A percentile compares a stretch with the other conserved stretches of the same genome.
phyloP scores from a whole-genome alignment of 2,797 vertebrate genomes.

The Pelochelys cantorii region DNA sequence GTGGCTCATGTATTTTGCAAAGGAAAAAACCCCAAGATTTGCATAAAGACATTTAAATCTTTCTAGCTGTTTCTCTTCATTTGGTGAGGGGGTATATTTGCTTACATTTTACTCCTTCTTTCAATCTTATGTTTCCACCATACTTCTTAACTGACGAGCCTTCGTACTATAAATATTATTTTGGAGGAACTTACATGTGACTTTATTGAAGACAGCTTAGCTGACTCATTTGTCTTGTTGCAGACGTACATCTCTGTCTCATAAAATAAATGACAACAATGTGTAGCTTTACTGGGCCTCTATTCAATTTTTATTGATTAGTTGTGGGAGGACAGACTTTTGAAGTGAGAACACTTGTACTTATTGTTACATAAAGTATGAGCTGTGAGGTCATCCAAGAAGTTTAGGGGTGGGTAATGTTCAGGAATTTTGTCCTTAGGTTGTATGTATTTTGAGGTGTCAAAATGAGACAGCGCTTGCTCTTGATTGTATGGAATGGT shows the following conservation, averaged over 20 bases:
- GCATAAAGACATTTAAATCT: not conserved
- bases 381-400: not conserved
- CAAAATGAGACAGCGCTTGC: not conserved
- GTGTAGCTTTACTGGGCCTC: not conserved
- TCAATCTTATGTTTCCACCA: not conserved
- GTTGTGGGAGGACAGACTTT: not conserved
- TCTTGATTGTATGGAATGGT: not conserved
- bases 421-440: not conserved
- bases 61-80: not conserved
- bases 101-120: conserved; percentile 3
- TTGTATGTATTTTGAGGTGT: not conserved
- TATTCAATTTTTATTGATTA: not conserved
- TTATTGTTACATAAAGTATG: not conserved
- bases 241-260: not conserved
- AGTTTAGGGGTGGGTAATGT: not conserved
- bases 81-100: not conserved
- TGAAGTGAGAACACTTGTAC: not conserved
- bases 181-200: not conserved
- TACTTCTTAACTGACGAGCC: not conserved
- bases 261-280: not conserved
- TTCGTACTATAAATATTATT: rapidly evolving
- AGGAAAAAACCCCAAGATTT: not conserved
- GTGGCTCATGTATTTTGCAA: not conserved
- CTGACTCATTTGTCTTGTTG: conserved; percentile 12
- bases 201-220: rapidly evolving